Conservation (phyloP, 2,113 vertebrate genomes). For the Dissostichus mawsoni region DNA sequence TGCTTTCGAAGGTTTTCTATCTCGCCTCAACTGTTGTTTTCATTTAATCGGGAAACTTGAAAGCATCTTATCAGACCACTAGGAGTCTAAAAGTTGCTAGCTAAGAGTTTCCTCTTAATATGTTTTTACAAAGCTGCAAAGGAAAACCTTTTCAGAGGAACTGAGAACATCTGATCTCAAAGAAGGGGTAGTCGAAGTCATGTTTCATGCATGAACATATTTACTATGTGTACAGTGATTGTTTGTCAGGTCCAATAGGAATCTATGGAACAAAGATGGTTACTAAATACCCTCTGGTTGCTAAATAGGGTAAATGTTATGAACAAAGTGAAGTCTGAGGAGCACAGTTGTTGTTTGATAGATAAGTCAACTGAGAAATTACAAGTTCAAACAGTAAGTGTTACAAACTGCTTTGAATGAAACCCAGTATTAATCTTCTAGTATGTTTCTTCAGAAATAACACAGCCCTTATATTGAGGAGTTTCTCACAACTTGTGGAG, state of each 20-base stretch:
- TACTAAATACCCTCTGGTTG: too few species aligned
- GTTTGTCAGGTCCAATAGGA: not conserved
- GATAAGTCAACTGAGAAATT: too few species aligned
- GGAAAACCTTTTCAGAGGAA: not conserved
- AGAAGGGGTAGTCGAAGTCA: not conserved
- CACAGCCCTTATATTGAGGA: not conserved
- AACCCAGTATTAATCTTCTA: not conserved
- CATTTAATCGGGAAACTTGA: not conserved
- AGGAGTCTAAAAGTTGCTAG: not conserved
- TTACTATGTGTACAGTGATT: not conserved
- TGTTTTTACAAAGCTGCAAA: not conserved
- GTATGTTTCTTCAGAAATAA: not conserved
- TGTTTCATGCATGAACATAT: conserved; percentile 2
- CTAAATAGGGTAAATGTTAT: too few species aligned
- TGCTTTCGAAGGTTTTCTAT: not conserved
- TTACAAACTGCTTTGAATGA: not conserved
- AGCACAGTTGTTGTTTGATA: too few species aligned
- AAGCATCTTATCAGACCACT: not conserved
- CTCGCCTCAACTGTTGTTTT: not conserved
- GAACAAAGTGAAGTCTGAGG: too few species aligned
- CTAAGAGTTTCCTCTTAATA: not conserved
- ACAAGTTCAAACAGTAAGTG: too few species aligned
- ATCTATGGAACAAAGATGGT: not conserved
- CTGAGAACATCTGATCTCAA: not conserved
- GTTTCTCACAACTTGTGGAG: not conserved